These are phyloP conservation scores for Hypotaenidia okinawae DNA, from an alignment of 2,797 vertebrate genomes.

Conservation along the genomic window DNA sequence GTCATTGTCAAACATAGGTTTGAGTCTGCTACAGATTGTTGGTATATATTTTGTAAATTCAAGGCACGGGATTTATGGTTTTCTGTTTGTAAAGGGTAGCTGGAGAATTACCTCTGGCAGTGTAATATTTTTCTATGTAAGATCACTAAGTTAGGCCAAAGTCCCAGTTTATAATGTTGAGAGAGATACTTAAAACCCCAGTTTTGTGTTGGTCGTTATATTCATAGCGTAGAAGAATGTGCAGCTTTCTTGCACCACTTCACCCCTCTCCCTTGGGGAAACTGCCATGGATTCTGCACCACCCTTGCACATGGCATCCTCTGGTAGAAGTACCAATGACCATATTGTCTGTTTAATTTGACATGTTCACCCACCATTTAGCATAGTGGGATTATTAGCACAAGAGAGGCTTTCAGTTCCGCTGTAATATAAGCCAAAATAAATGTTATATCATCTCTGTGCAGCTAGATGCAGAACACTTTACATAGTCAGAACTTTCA, in stretches of 20 bases:
- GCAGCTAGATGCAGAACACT: not conserved
- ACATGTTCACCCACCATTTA: not conserved
- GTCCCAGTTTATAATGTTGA: not conserved
- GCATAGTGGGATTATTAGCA: not conserved
- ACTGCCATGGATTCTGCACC: not conserved
- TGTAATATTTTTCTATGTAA: not conserved
- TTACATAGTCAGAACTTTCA: not conserved
- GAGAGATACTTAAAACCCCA: not conserved
- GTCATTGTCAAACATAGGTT: not conserved
- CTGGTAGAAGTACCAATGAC: not conserved
- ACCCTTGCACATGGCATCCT: not conserved
- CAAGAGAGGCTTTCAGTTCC: not conserved
- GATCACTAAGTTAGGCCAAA: not conserved
- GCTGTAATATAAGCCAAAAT: not conserved
- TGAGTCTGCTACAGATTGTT: not conserved
- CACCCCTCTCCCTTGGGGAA: not conserved
- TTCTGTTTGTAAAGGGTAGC: slow-evolving; percentile 9
- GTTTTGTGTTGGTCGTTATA: not conserved
- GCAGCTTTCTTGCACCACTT: not conserved
- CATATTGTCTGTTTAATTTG: not conserved
- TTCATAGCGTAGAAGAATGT: not conserved
- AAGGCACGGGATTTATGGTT: not conserved
- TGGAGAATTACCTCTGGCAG: not conserved
- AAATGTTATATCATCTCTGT: not conserved
- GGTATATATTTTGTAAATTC: not conserved